Percentiles rank a stretch among this genome's conserved stretches.
These are phyloP conservation scores for Progne subis DNA, from an alignment of 2,113 vertebrate genomes.

Conservation along the genomic window DNA sequence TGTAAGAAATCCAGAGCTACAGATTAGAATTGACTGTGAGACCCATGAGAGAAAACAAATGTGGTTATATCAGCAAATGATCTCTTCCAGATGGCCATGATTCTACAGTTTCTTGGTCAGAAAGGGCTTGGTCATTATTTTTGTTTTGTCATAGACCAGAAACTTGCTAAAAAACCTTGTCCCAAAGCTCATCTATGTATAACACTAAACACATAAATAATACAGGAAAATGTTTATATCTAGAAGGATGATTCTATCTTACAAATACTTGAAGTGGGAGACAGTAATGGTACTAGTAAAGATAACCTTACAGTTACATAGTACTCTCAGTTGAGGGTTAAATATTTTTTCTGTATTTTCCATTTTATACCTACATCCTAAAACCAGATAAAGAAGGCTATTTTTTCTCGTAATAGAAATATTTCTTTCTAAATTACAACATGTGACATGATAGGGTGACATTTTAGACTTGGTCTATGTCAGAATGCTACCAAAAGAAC, in stretches of 20 bases:
- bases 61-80: background rate
- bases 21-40: background rate
- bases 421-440: background rate
- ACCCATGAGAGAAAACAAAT: background rate
- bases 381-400: background rate
- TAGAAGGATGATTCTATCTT: background rate
- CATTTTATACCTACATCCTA: background rate
- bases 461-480: background rate
- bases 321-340: background rate
- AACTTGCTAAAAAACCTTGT: background rate
- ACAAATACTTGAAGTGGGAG: background rate
- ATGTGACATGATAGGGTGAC: background rate
- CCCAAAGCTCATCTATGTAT: background rate
- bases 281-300: background rate
- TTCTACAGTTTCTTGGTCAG: background rate
- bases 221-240: background rate
- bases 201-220: background rate
- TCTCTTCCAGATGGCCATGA: background rate
- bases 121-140: background rate
- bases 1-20: background rate
- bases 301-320: background rate
- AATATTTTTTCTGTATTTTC: background rate
- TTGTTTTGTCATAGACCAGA: background rate
- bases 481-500: background rate
- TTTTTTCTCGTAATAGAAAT: background rate